Base-by-base conservation (phyloP, 1,140 invertebrate genomes). In the Solenopsis invicta region DNA sequence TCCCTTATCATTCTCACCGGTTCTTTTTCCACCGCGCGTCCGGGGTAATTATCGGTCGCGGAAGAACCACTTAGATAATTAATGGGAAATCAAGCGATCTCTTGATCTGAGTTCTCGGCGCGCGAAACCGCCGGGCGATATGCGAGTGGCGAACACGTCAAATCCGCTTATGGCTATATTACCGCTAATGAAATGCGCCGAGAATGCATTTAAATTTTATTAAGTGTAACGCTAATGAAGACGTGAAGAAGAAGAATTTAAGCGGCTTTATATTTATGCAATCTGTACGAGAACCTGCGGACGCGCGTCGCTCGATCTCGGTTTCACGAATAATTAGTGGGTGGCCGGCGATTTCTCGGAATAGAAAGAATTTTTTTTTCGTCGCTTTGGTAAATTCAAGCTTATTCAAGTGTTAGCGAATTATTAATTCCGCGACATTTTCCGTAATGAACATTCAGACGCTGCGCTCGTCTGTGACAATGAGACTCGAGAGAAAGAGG, bases 41-140 rank as follows among this genome's bases (percentile, higher is more conserved):
- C 54, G 69, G n/a, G 45, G 29, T 75, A 84, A 84, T 84, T 75
- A 84, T 84, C 62, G 16, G 29, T 76, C 45, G 62, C 50, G 48
- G 74, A 77, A 86, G 61, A 69, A 76, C 72, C 82, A 88, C 84
- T 89, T 88, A 81, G 88, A 54, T 88, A 85, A 89, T 89, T 89
- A 89, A 86, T 75, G 87, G 76, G 75, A 72, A 89, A 89, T 89
- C 77, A 62, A 71, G 59, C 54, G 56, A 41, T 34, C 45, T n/a
- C 24, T n/a, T 52, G 61, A 80, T 80, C 66, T 29, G 16, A 34
- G 29, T 71, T 24, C n/a, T 41, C 21, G 0, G 21, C 10, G 75
- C 12, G 37, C 64, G 52, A 72, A 56, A 72, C 18, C 24, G 67
- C 29, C n/a, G 52, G 48, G 24, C 54, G 76, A 54, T 67, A 56